Conservation (phyloP, 2,113 vertebrate genomes). For the Corythornis madagascariensis region DNA sequence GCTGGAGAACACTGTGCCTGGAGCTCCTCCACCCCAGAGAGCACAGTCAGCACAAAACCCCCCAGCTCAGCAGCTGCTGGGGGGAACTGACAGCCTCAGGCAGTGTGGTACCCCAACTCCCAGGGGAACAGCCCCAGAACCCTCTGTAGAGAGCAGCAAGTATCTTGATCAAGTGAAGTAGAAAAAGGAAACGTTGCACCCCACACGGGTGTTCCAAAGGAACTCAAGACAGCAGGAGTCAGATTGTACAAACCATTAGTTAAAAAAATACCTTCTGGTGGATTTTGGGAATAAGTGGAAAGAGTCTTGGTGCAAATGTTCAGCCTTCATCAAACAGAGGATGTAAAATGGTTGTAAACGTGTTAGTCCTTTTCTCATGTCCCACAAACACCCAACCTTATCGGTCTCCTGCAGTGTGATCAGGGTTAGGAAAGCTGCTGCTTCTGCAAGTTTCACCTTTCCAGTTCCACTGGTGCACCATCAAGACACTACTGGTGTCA, state of each 20-base stretch:
- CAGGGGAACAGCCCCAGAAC: not conserved
- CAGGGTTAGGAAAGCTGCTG: constrained; percentile 27
- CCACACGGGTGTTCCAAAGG: constrained; percentile 40
- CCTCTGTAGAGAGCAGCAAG: constrained; percentile 53
- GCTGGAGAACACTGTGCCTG: not conserved
- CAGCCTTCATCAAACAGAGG: constrained; percentile 10
- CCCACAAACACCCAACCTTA: not conserved
- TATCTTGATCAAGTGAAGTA: constrained; percentile 31
- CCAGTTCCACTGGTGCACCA: constrained; percentile 4
- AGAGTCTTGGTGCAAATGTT: constrained; percentile 63
- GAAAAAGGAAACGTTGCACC: constrained; percentile 57
- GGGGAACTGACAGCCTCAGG: not conserved
- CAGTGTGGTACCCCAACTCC: not conserved
- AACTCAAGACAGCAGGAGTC: constrained; percentile 58
- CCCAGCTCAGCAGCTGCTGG: not conserved
- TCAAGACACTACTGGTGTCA: constrained; percentile 97
- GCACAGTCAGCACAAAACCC: not conserved
- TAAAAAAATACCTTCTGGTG: constrained; percentile 78
- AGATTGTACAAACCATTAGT: constrained; percentile 69
- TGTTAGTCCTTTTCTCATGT: constrained; percentile 13
- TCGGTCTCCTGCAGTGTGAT: constrained; percentile 36
- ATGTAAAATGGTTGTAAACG: not conserved
- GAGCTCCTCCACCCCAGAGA: not conserved
- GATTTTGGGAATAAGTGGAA: constrained; percentile 61
- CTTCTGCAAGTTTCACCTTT: constrained; percentile 34